Evolutionary conservation across 2,113 vertebrate genomes (phyloP).

Genomic region (Phasianus colchicus): DNA sequence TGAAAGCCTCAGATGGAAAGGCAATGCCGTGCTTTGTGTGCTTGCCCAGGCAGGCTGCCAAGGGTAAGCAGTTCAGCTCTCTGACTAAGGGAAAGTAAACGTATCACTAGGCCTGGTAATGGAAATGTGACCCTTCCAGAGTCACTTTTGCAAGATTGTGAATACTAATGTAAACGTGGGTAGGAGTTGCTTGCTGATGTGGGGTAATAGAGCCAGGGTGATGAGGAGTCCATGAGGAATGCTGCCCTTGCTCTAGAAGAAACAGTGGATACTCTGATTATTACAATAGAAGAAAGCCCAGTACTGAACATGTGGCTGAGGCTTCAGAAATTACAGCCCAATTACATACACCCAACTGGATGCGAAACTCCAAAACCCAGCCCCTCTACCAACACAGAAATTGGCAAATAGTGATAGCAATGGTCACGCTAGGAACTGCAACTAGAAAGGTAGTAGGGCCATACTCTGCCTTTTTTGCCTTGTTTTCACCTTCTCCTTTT

Average conservation of each 20-base stretch:
- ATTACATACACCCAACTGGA: rapidly evolving
- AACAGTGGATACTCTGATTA: conserved; percentile 34
- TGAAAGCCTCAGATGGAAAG: background rate
- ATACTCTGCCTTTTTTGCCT: background rate
- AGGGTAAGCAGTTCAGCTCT: background rate
- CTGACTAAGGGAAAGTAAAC: conserved; percentile 28
- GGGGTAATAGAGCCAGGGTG: background rate
- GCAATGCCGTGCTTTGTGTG: background rate
- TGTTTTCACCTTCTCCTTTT: background rate
- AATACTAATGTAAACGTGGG: background rate
- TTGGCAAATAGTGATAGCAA: background rate
- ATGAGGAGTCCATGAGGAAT: conserved; percentile 38
- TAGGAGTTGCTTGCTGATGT: conserved; percentile 21
- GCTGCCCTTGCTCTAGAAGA: background rate
- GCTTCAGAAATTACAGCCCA: conserved; percentile 3
- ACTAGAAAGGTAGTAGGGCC: background rate
- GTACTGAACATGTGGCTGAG: background rate
- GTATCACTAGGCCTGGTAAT: background rate
- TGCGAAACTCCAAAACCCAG: background rate
- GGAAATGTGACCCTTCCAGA: background rate
- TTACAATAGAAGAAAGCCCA: background rate
- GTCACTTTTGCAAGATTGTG: background rate
- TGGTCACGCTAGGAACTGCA: background rate
- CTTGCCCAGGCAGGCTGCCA: background rate
- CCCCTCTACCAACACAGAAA: background rate